phyloP scores from a whole-genome alignment of 1,140 invertebrate species.

The Pomacea maculata region DNA sequence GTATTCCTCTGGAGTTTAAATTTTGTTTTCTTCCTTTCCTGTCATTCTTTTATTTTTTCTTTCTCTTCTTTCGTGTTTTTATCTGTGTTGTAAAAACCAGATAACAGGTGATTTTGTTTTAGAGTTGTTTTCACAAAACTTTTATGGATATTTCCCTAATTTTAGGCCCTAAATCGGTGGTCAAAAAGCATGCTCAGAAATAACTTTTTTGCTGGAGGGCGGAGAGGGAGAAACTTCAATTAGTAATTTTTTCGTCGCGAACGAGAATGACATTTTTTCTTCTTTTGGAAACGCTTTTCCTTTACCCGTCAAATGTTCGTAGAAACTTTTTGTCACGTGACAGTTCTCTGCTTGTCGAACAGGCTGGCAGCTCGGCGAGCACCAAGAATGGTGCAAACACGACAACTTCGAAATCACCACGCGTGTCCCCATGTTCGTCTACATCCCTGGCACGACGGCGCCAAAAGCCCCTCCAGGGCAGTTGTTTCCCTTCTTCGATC shows the following conservation, averaged over 20 bases:
- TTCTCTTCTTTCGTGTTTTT: neutral
- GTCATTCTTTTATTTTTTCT: too few relatives aligned
- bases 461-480: neutral
- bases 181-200: too few relatives aligned
- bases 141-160: neutral
- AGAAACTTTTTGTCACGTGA: neutral
- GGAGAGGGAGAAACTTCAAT: too few relatives aligned
- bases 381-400: conserved; percentile 41
- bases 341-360: neutral
- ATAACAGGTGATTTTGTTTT: neutral
- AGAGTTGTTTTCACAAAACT: neutral
- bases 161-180: neutral
- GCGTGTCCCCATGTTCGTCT: conserved; percentile 40
- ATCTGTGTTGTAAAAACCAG: neutral
- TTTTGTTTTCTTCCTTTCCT: neutral
- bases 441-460: conserved; percentile 33
- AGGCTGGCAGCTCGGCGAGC: conserved; percentile 43
- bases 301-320: neutral
- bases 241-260: too few relatives aligned
- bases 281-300: too few relatives aligned
- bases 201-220: too few relatives aligned
- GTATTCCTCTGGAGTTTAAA: too few relatives aligned
- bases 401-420: conserved; percentile 45
- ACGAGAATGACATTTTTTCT: too few relatives aligned
- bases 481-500: conserved; percentile 10